phyloP scores from a whole-genome alignment of 1,140 invertebrate species.

The Hermetia illucens region DNA sequence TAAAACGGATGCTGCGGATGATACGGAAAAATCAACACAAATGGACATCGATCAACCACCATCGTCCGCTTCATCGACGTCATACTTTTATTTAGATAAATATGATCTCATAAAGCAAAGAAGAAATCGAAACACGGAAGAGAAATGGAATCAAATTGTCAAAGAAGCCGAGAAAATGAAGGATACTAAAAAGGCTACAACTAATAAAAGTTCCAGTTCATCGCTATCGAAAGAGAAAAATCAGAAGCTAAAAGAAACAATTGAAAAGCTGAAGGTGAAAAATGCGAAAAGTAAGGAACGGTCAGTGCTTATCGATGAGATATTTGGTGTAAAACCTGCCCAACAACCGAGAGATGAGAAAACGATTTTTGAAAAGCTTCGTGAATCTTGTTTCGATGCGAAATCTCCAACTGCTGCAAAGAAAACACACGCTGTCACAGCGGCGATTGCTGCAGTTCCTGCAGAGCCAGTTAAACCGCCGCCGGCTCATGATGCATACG shows the following conservation, averaged over 20 bases:
- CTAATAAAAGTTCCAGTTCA: slow-evolving; percentile 1
- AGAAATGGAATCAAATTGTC: slow-evolving; percentile 14
- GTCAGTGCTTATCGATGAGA: neutral
- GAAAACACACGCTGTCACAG: slow-evolving; percentile 12
- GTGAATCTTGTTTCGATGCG: neutral
- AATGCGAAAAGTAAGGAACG: slow-evolving; percentile 39
- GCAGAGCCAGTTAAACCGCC: slow-evolving; percentile 15
- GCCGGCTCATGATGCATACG: slow-evolving; percentile 23
- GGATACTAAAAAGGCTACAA: slow-evolving; percentile 4
- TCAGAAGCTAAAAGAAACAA: slow-evolving; percentile 40
- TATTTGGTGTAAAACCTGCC: neutral
- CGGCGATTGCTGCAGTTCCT: slow-evolving; percentile 5
- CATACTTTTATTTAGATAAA: slow-evolving; percentile 36
- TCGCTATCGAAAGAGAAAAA: slow-evolving; percentile 36
- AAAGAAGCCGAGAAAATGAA: slow-evolving; percentile 9
- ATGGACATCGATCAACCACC: slow-evolving; percentile 17
- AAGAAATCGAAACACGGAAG: slow-evolving; percentile 32
- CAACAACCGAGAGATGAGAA: slow-evolving; percentile 4
- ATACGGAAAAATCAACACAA: slow-evolving; percentile 15
- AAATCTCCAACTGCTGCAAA: slow-evolving; percentile 13
- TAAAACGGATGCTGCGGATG: slow-evolving; percentile 4
- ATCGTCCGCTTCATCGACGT: slow-evolving; percentile 26
- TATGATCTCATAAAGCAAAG: slow-evolving; percentile 50
- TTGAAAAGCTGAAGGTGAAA: slow-evolving; percentile 48
- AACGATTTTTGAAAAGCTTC: slow-evolving; percentile 11